Evolutionary conservation across 2,888 invertebrate genomes (phyloP), one percentile per base, ranked within the genome.

Genomic region (Zaprionus lineosus): DNA sequence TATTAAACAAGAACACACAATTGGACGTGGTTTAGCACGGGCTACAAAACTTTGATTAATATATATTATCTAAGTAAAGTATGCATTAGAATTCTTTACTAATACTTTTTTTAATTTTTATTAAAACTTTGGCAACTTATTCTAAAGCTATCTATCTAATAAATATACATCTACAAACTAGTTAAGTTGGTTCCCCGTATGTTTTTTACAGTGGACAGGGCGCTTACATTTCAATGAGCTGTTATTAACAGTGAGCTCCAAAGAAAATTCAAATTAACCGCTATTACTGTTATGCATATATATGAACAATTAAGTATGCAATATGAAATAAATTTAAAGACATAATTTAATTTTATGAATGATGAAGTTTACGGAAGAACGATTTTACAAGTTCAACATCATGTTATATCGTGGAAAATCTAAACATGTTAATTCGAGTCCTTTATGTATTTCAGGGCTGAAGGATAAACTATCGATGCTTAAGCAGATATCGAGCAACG

Each of bases 71-170:
- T 24, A n/a, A 19, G 16, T 24, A 14, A 43, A n/a, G 8, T 48
- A 60, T 43, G 39, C 59, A 72, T 61, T 61, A 51, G 28, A 33
- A 40, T 11, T 37, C 31, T 47, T 24, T 5, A 44, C 46, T 6
- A 18, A 18, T 7, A 28, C 12, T 50, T 24, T n/a, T n/a, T 18
- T 18, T n/a, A 28, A 43, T 55, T 47, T 57, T 53, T 44, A 29
- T 43, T 58, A 40, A 14, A 76, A 76, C 44, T 77, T 62, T 62
- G 62, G 60, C 56, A 67, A 59, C 50, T 44, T 58, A 51, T 59
- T 51, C 33, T 63, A 70, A 62, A 43, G 52, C 24, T 24, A 24
- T 24, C 24, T 24, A 50, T 37, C 53, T 57, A 69, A 44, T 55
- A 60, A 66, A 56, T 50, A 34, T 48, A 68, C 56, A 68, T 41